phyloP scores from a whole-genome alignment of 2,797 vertebrate species.

The Dromococcyx pavoninus region DNA sequence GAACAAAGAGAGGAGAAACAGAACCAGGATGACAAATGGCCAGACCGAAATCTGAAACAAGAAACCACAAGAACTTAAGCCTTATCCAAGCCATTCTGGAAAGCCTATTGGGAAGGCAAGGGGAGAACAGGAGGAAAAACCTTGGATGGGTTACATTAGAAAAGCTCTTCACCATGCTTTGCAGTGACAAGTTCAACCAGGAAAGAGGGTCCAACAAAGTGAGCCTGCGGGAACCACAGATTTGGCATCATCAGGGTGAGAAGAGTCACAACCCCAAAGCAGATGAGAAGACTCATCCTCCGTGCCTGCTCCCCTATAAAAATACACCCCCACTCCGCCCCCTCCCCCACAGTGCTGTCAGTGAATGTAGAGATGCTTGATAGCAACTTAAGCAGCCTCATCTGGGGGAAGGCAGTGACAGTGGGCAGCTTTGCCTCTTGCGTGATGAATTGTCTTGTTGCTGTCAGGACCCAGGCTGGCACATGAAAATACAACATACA shows the following conservation, averaged over 20 bases:
- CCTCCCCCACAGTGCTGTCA: background rate
- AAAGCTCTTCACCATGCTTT: background rate
- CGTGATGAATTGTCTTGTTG: background rate
- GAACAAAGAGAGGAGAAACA: slow-evolving; percentile 50
- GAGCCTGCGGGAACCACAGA: background rate
- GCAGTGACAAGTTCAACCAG: background rate
- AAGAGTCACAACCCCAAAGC: background rate
- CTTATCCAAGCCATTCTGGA: slow-evolving; percentile 35
- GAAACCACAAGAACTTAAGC: background rate
- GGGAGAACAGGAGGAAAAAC: background rate
- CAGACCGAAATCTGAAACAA: slow-evolving; percentile 43
- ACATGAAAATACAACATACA: background rate
- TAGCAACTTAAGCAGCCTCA: fast-evolving
- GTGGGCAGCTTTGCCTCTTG: background rate
- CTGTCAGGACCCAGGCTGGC: background rate
- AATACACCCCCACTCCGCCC: too few relatives aligned
- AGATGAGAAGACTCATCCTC: background rate
- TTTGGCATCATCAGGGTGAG: background rate
- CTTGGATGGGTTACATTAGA: background rate
- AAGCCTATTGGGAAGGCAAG: slow-evolving; percentile 2
- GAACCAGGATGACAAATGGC: slow-evolving; percentile 42
- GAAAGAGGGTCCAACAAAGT: background rate
- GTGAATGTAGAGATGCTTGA: background rate
- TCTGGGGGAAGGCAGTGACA: background rate
- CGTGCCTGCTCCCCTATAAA: background rate